phyloP scores from a whole-genome alignment of 2,113 vertebrate species.

The Petaurus breviceps region DNA sequence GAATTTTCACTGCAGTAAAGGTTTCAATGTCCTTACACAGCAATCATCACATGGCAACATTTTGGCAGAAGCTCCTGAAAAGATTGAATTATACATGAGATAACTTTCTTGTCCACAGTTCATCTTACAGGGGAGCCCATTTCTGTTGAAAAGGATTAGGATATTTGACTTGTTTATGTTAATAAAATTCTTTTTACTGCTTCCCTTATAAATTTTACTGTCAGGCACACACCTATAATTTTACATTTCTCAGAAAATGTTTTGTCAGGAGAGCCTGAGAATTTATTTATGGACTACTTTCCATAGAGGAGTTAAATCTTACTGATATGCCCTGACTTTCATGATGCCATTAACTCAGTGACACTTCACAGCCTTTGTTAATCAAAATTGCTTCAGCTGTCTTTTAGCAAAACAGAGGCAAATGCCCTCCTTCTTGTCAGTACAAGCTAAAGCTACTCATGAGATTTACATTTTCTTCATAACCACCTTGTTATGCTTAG shows the following conservation, averaged over 20 bases:
- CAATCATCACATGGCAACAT: slow-evolving; percentile 48
- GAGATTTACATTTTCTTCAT: slow-evolving; percentile 57
- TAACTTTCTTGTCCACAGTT: slow-evolving; percentile 67
- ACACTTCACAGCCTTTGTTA: slow-evolving; percentile 78
- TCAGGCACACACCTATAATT: slow-evolving; percentile 78
- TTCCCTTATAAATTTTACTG: slow-evolving; percentile 78
- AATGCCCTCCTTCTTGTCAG: slow-evolving; percentile 60
- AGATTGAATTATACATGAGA: slow-evolving; percentile 69
- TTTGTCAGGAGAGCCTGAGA: slow-evolving; percentile 78
- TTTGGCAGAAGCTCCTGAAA: slow-evolving; percentile 47
- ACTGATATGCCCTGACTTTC: slow-evolving; percentile 72
- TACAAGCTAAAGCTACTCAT: slow-evolving; percentile 15
- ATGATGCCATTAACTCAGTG: slow-evolving; percentile 74
- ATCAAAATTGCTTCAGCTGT: slow-evolving; percentile 74
- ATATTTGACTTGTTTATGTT: slow-evolving; percentile 79
- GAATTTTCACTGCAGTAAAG: neutral
- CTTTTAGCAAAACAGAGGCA: slow-evolving; percentile 67
- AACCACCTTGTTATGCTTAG: slow-evolving; percentile 28
- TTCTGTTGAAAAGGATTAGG: slow-evolving; percentile 77
- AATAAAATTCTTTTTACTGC: slow-evolving; percentile 79
- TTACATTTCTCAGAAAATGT: slow-evolving; percentile 80
- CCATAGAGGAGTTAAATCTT: slow-evolving; percentile 77
- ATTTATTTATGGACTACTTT: slow-evolving; percentile 81
- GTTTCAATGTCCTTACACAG: slow-evolving; percentile 44
- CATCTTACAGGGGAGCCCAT: slow-evolving; percentile 52